phyloP scores from a whole-genome alignment of 53 echinoderm and acorn worm genomes.

The Hippasteria phrygiana region DNA sequence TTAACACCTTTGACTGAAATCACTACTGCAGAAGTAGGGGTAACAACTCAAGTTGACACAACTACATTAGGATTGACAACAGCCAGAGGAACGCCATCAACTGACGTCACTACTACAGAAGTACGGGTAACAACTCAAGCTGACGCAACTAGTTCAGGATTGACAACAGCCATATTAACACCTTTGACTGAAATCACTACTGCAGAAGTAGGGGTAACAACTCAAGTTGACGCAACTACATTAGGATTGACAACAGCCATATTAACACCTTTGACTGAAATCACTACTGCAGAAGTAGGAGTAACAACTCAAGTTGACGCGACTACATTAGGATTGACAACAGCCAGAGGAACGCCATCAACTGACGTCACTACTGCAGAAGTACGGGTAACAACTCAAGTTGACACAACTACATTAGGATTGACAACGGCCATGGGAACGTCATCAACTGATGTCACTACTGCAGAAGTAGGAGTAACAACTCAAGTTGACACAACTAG shows the following conservation, averaged over 20 bases:
- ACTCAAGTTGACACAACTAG: background rate
- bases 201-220: background rate
- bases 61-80: background rate
- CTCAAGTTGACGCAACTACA: conserved; percentile 1
- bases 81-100: background rate
- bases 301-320: background rate
- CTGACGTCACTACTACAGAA: background rate
- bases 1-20: background rate
- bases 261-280: background rate
- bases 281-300: background rate
- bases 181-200: background rate
- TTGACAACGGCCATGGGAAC: background rate
- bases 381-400: background rate
- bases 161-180: background rate
- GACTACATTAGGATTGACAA: background rate
- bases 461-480: background rate
- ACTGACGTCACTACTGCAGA: background rate
- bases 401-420: background rate
- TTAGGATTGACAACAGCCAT: background rate
- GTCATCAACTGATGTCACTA: background rate
- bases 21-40: background rate
- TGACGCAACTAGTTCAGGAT: background rate
- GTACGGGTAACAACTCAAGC: background rate
- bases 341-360: background rate
- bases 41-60: background rate